Percentiles rank a stretch among this genome's conserved stretches.
phyloP scores from a whole-genome alignment of 2,888 invertebrate genomes.

The Synergus umbraculus region DNA sequence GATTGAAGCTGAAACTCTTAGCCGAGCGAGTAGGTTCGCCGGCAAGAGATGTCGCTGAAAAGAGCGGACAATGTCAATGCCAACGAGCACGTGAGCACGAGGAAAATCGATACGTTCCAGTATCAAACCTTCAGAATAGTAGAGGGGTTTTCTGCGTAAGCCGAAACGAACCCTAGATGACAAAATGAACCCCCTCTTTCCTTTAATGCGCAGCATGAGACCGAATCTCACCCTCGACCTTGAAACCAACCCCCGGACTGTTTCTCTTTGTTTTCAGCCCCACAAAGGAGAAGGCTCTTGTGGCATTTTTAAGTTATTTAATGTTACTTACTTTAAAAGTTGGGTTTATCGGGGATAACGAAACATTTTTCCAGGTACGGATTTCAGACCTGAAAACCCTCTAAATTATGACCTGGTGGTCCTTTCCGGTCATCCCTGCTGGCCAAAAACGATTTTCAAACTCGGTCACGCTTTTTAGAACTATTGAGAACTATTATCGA shows the following conservation, averaged over 20 bases:
- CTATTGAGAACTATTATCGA: background rate
- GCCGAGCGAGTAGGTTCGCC: constrained; percentile 61
- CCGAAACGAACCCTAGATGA: background rate
- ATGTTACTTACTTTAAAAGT: background rate
- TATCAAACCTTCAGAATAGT: constrained; percentile 60
- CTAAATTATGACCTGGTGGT: constrained; percentile 18
- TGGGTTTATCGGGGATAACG: constrained; percentile 3
- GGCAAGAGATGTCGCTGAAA: constrained; percentile 66
- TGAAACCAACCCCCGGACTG: background rate
- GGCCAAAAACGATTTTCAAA: background rate
- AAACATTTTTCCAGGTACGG: constrained; percentile 6
- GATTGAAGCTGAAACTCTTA: constrained; percentile 58
- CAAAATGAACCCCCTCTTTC: constrained; percentile 6
- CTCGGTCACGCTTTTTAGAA: constrained; percentile 1
- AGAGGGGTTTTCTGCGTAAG: constrained; percentile 43
- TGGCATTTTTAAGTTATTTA: background rate
- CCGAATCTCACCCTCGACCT: constrained; percentile 2
- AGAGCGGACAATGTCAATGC: constrained; percentile 76
- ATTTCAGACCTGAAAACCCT: background rate
- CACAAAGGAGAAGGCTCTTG: background rate
- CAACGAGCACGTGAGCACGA: constrained; percentile 75
- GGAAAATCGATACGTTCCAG: constrained; percentile 75
- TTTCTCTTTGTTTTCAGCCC: background rate
- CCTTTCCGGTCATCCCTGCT: constrained; percentile 22
- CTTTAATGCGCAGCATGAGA: background rate